Percentiles rank a stretch among this genome's conserved stretches.
phyloP scores from a whole-genome alignment of 1,140 invertebrate genomes.

The Drosophila subobscura region DNA sequence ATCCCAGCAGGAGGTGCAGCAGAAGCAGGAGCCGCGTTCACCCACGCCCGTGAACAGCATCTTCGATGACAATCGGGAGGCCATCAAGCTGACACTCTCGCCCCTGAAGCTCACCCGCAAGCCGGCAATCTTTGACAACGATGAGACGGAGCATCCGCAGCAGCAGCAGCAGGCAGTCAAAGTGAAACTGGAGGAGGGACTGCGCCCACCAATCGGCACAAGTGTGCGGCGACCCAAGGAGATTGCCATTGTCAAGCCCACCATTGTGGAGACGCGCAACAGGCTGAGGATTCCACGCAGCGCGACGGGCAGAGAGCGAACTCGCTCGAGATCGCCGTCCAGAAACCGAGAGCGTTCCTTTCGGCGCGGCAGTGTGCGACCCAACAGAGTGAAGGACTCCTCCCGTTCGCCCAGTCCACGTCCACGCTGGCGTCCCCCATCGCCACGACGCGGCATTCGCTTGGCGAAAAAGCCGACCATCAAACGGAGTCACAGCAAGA shows the following conservation, averaged over 20 bases:
- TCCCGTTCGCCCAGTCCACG: slow-evolving; percentile 59
- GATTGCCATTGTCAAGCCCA: slow-evolving; percentile 78
- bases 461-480: slow-evolving; percentile 13
- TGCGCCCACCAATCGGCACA: background rate
- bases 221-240: slow-evolving; percentile 51
- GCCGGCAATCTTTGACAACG: slow-evolving; percentile 71
- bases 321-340: slow-evolving; percentile 59
- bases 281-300: slow-evolving; percentile 25
- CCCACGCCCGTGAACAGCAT: slow-evolving; percentile 67
- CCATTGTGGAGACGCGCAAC: slow-evolving; percentile 67
- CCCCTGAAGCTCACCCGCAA: slow-evolving; percentile 71
- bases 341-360: slow-evolving; percentile 38
- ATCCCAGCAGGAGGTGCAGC: slow-evolving; percentile 2
- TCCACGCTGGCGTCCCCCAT: slow-evolving; percentile 48
- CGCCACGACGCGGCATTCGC: slow-evolving; percentile 34
- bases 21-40: slow-evolving; percentile 4
- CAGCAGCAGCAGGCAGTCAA: background rate
- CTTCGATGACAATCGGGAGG: slow-evolving; percentile 77
- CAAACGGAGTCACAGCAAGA: slow-evolving; percentile 54
- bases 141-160: slow-evolving; percentile 44
- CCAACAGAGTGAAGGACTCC: slow-evolving; percentile 35
- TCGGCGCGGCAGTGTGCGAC: slow-evolving; percentile 33
- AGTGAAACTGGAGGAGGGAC: slow-evolving; percentile 29
- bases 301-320: slow-evolving; percentile 6
- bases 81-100: slow-evolving; percentile 76